A percentile compares a stretch with the other conserved stretches of the same genome.
These are phyloP conservation scores for Whitmania pigra DNA, from an alignment of 1,140 invertebrate genomes.

Conservation along the genomic window DNA sequence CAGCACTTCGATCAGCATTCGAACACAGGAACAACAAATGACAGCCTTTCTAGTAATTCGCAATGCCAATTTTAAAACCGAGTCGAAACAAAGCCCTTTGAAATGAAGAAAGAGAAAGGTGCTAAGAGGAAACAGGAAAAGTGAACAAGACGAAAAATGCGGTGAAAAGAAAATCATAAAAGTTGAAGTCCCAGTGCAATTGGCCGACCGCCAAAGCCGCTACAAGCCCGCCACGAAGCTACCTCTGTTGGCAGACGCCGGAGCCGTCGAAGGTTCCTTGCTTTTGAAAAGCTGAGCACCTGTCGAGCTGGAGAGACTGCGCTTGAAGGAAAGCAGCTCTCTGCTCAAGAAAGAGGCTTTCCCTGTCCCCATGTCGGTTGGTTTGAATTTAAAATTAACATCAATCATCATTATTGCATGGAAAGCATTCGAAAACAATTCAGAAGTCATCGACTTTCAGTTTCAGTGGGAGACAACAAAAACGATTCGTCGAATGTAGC, in stretches of 20 bases:
- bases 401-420: background rate
- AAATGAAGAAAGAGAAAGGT: background rate
- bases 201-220: background rate
- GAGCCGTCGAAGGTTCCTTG: background rate
- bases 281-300: slow-evolving; percentile 1
- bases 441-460: background rate
- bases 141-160: background rate
- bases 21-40: no score
- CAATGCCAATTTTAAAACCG: no score
- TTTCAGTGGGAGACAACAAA: background rate
- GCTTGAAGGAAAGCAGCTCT: slow-evolving; percentile 14
- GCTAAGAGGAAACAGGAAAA: background rate
- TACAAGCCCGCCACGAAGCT: background rate
- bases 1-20: no score
- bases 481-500: background rate
- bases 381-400: no score
- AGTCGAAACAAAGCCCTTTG: background rate
- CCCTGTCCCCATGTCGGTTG: slow-evolving; percentile 13
- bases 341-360: slow-evolving; percentile 7
- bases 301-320: slow-evolving; percentile 12
- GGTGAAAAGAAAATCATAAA: background rate
- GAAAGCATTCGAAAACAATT: background rate
- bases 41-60: no score
- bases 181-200: background rate
- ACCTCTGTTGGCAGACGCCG: slow-evolving; percentile 6